Evolutionary conservation across 1,140 invertebrate species (phyloP), one percentile per base, ranked within the genome.

Genomic region (Philopotamus ludificatus): DNA sequence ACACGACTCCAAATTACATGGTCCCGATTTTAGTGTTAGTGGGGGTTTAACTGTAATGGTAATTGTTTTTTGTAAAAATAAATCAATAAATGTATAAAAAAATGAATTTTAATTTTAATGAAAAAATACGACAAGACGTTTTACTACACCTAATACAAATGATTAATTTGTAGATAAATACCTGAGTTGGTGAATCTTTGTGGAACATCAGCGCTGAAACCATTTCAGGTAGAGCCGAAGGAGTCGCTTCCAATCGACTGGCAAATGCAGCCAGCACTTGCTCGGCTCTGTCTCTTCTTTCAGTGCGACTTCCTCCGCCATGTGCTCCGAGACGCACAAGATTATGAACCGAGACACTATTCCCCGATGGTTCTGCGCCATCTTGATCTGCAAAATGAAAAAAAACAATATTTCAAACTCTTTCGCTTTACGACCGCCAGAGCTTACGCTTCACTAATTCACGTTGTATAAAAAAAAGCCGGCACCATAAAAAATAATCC

Each of bases 291-390:
- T 83, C 73, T 41, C 81, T 73, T 66, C 86, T 81, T 47, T 75
- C 47, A 70, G 77, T 70, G 83, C 67, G 85, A 2, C 74, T 70
- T 16, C 85, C 82, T 71, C 87, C 83, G 4, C 91, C 79, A 63
- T 89, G 86, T 1, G 84, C 80, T 0, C 85, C 81, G 15, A 97
- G 78, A 1, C 91, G 83, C 15, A 93, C 77, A 15, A 97, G 77
- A 82, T 97, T 98, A 62, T 84, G 82, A 16, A 88, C 89, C 0
- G 93, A 82, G 3, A 97, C 88, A n/a, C 93, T 95, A 78, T 97
- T 97, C 12, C 92, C 89, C 54, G 89, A 90, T 0, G 94, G 94
- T 73, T 97, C 94, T 0, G 94, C 94, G 3, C 93, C 93, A 78
- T 97, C 94, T 78, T 95, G 90, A 78, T 95, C 95, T 96, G 73